These are phyloP conservation scores for Stratiomys singularior DNA, from an alignment of 2,888 invertebrate species.

Conservation along the genomic window DNA sequence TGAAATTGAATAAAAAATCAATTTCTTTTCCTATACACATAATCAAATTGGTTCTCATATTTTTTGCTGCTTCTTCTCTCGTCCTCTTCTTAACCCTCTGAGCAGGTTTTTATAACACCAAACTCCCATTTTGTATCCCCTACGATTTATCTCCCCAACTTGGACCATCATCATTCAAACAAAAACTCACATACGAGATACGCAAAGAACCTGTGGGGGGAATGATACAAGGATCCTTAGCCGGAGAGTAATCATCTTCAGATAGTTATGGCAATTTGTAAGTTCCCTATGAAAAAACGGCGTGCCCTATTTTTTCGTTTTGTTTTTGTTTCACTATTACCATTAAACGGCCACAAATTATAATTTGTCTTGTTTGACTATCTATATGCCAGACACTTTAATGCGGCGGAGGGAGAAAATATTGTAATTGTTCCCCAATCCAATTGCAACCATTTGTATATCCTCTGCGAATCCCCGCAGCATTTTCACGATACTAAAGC, in stretches of 20 bases:
- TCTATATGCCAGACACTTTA: not conserved
- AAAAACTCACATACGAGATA: not conserved
- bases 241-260: not conserved
- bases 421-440: not conserved
- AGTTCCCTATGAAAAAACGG: not conserved
- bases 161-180: not conserved
- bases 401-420: not conserved
- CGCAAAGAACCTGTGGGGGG: not conserved
- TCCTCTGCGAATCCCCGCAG: not conserved
- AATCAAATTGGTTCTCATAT: constrained; percentile 57
- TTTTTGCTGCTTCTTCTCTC: constrained; percentile 37
- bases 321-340: not conserved
- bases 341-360: constrained; percentile 31
- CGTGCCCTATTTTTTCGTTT: not conserved
- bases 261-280: not conserved
- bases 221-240: not conserved
- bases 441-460: not conserved
- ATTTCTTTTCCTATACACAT: constrained; percentile 62
- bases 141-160: too few species aligned
- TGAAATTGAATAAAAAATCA: constrained; percentile 65
- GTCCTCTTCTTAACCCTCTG: not conserved
- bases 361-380: constrained; percentile 20
- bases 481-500: not conserved
- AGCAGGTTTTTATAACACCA: not conserved
- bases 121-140: too few species aligned